Base-by-base conservation (phyloP, 1,140 invertebrate genomes). In the Heliconius congener region DNA sequence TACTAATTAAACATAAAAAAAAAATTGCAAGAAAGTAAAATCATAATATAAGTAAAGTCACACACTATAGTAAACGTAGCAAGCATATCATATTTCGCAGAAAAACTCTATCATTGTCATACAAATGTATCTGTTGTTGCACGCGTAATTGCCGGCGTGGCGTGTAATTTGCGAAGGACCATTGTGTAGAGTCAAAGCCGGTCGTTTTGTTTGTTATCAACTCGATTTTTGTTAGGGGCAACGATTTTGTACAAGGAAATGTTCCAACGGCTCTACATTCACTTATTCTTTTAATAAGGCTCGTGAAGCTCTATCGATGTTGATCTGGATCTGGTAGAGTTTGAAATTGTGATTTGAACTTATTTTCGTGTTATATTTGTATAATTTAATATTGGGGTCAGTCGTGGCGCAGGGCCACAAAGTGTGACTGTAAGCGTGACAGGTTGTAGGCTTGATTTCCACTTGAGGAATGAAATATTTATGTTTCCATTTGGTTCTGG, bases 71-170 rank as follows among this genome's bases (percentile, higher is more conserved):
- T 42, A 42, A 52, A 55, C 52, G 19, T 34, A 72, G 50, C 60
- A 79, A 72, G 57, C 60, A 79, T 91, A 91, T 93, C 90, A 77
- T 87, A 81, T 93, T 92, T 90, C 91, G 81, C 71, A 84, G 71
- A 81, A 91, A 90, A 89, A 91, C 77, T 80, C 80, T 34, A 83
- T 87, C 86, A 91, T 93, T 93, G 91, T 93, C 87, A 93, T 92
- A 93, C 91, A 93, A 93, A 93, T 93, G 86, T 92, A 93, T 92
- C 90, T 91, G 91, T 90, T 92, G 91, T 93, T 90, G 81, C 73
- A 79, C 76, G 60, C 75, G 88, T 92, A 93, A 93, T 93, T 93
- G 90, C 89, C 66, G 87, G 76, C 84, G 83, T 85, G 83, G 84
- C 85, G 88, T 91, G 86, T 91, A 91, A 93, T 93, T 93, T 92